Evolutionary conservation across 2,797 vertebrate genomes (phyloP).

Genomic region (Leptatherina wallacei): DNA sequence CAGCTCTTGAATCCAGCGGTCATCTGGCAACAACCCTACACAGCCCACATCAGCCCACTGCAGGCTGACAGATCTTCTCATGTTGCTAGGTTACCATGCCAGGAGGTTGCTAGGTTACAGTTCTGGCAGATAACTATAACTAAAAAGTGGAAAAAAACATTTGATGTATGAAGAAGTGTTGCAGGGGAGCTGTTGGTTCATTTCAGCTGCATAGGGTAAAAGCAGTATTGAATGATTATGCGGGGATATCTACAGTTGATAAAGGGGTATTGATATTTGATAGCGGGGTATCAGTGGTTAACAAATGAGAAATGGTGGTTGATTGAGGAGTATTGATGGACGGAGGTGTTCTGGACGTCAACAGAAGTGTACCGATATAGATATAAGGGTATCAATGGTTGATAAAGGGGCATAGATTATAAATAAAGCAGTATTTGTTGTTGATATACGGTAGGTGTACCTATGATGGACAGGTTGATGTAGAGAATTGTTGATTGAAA

Average conservation of each 20-base stretch:
- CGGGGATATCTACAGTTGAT: not conserved
- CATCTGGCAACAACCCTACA: conserved; percentile 29
- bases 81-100: conserved; percentile 59
- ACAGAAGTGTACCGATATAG: not conserved
- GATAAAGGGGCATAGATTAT: not conserved
- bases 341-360: not conserved
- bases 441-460: not conserved
- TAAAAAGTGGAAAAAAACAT: conserved; percentile 1
- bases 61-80: conserved; percentile 20
- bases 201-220: not conserved
- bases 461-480: not conserved
- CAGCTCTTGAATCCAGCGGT: conserved; percentile 28
- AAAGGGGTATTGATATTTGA: not conserved
- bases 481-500: not conserved
- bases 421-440: not conserved
- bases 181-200: not conserved
- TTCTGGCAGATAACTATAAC: conserved; percentile 24
- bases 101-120: conserved; percentile 56
- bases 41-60: conserved; percentile 32
- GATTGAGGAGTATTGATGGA: not conserved
- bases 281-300: no score
- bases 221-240: not conserved
- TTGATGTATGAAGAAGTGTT: conserved; percentile 13
- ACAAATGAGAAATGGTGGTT: not conserved
- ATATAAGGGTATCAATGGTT: no score